Percentiles rank a stretch among this genome's conserved stretches.
Evolutionary conservation across 2,888 invertebrate genomes (phyloP).

Genomic region (Gerris lacustris): DNA sequence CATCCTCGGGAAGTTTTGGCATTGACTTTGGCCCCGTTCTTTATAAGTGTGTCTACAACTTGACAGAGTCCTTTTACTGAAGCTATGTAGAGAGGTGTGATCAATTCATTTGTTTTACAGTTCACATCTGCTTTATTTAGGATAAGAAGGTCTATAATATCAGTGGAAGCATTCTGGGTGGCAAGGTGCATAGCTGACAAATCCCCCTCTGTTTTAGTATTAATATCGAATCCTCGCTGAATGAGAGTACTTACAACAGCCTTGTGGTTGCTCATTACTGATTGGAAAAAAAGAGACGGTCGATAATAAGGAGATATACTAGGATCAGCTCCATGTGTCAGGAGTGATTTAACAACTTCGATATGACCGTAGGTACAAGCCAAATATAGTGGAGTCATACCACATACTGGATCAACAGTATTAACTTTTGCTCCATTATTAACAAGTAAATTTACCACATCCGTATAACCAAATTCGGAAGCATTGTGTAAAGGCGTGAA

Average conservation of each 20-base stretch:
- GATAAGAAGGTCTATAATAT: too few species aligned
- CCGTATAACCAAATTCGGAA: conserved; percentile 17
- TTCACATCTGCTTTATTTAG: too few species aligned
- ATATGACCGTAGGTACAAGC: conserved; percentile 14
- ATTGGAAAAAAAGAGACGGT: too few species aligned
- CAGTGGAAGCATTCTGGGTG: too few species aligned
- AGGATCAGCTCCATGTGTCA: conserved; percentile 6
- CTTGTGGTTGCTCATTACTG: too few species aligned
- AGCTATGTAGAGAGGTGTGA: neutral
- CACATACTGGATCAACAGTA: conserved; percentile 15
- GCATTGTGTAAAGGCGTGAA: conserved; percentile 24
- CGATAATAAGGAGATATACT: neutral
- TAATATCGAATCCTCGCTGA: too few species aligned
- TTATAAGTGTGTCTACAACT: conserved; percentile 8
- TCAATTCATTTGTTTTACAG: too few species aligned
- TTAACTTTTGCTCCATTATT: conserved; percentile 23
- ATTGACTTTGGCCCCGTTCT: neutral
- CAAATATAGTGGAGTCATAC: conserved; percentile 22
- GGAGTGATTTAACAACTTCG: conserved; percentile 10
- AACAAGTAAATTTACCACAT: conserved; percentile 24
- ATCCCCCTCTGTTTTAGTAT: neutral
- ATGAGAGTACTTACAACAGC: too few species aligned
- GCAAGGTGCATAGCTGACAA: conserved; percentile 12
- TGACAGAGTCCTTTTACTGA: conserved; percentile 12
- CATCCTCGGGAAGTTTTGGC: neutral